Base-by-base conservation (phyloP, 2,888 invertebrate species). In the Erebia palarica region DNA sequence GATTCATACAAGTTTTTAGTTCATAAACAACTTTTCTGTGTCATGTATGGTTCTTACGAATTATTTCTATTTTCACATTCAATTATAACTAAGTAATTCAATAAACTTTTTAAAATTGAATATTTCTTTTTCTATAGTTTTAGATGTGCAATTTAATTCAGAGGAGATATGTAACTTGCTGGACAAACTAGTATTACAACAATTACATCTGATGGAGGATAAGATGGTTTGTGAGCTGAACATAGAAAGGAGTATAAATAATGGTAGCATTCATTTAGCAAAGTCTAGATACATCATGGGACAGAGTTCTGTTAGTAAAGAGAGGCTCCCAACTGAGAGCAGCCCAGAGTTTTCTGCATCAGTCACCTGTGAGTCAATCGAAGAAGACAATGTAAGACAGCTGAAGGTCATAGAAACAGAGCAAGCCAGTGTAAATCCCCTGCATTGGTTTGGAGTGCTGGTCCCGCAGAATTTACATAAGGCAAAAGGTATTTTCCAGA, bases 361-460 rank as follows among this genome's bases (percentile, higher is more conserved):
- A 64, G 84, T 84, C 36, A 72, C 86, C 51, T 91, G 91, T 78
- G 83, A 89, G 75, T 82, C 81, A 8, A 80, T 84, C n/a, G 89
- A 91, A 51, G 91, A 90, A 66, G 87, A 89, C 80, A 89, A 91
- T 76, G 86, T 80, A 75, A 94, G 81, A 84, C 93, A 82, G 80
- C 90, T 79, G 86, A 86, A 86, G 75, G 79, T 90, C 3, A 72
- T 85, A 64, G 87, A 91, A 71, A 88, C 84, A 75, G 79, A 81
- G 69, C 78, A 80, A 16, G 81, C 84, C 64, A 88, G 80, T 65
- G 87, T 83, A 53, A 95, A 98, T 84, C 97, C 98, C 0, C 84
- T 98, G 47, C 95, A 95, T 75, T 98, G 97, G 97, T 98, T 98
- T 91, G 98, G 98, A 13, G 95, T 97, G 55, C 87, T 98, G 51